phyloP scores from a whole-genome alignment of 1,140 invertebrate genomes.

The Drosophila oshimai region DNA sequence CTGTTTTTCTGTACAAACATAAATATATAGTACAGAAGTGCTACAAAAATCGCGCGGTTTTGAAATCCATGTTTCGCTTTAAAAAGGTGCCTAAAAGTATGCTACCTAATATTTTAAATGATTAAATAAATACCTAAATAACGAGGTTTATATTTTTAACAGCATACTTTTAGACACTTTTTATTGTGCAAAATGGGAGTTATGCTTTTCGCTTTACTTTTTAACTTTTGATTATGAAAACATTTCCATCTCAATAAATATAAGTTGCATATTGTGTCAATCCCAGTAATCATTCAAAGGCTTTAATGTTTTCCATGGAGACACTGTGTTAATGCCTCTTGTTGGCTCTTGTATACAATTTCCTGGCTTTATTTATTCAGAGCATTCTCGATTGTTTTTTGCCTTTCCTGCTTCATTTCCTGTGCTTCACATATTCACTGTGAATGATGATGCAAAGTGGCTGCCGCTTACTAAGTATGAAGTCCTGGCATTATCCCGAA shows the following conservation, averaged over 20 bases:
- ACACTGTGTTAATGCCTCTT: constrained; percentile 8
- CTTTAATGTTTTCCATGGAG: background rate
- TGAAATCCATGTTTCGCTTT: too few species aligned
- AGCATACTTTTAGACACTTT: too few species aligned
- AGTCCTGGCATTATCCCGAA: constrained; percentile 43
- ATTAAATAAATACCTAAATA: too few species aligned
- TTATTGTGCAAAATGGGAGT: too few species aligned
- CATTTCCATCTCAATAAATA: background rate
- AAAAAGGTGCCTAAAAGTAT: too few species aligned
- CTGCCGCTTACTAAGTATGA: constrained; percentile 45
- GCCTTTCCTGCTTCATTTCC: constrained; percentile 36
- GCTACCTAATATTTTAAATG: too few species aligned
- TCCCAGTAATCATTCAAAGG: background rate
- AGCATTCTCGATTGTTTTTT: constrained; percentile 45
- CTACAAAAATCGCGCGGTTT: too few species aligned
- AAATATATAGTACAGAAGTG: too few species aligned
- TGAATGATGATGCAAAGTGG: constrained; percentile 52
- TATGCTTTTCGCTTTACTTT: too few species aligned
- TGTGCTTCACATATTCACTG: constrained; percentile 12
- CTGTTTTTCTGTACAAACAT: too few species aligned
- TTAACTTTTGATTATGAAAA: too few species aligned
- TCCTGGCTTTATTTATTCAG: constrained; percentile 23
- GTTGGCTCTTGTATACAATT: constrained; percentile 14
- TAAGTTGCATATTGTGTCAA: background rate
- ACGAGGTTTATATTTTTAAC: too few species aligned